Base-by-base conservation (phyloP, 2,797 vertebrate species). In the Ambastaia sidthimunki region DNA sequence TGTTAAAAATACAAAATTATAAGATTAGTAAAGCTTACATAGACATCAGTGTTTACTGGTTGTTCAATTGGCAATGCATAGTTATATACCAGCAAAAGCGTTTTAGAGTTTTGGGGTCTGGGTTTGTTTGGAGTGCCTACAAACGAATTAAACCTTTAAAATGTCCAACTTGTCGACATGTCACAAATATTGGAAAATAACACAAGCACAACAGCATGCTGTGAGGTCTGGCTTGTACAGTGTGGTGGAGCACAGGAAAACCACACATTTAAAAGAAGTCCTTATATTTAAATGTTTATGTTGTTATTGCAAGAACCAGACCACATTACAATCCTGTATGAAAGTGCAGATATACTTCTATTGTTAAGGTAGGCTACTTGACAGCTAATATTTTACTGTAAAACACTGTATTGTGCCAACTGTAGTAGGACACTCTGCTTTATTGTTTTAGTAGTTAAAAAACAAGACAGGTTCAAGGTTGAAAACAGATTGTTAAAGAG, bases 401-500 rank as follows among this genome's bases (percentile, higher is more conserved):
- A 44, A 44, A 44, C 41, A 44, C 2, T 44, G 41, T 44, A 44
- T 44, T 44, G 9, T 10, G 41, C 9, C 6, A 54, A 31, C 6
- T 57, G 7, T 23, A 23, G 12, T 44, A 44, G 10, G 41, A 44
- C 50, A 18, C 15, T 52, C 4, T 7, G 13, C 31, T 76, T 76
- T 28, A 44, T 67, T 13, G 18, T 52, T 5, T 7, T 5, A 52
- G 48, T 44, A 13, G 28, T 66, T 55, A 41, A 10, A 44, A 44
- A 44, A 44, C 41, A 44, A 44, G 10, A 7, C 41, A 44, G 28
- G 28, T 28, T 28, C 28, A 28, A 66, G 19, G 37, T 76, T 67
- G 52, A 66, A 28, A 66, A 37, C 31, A 25, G 62, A 76, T 57
- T 50, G 9, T 68, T 55, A 34, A 67, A 57, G 18, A 59, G 23